Evolutionary conservation across 2,113 vertebrate species (phyloP).

Genomic region (Pachycephala philippinensis): DNA sequence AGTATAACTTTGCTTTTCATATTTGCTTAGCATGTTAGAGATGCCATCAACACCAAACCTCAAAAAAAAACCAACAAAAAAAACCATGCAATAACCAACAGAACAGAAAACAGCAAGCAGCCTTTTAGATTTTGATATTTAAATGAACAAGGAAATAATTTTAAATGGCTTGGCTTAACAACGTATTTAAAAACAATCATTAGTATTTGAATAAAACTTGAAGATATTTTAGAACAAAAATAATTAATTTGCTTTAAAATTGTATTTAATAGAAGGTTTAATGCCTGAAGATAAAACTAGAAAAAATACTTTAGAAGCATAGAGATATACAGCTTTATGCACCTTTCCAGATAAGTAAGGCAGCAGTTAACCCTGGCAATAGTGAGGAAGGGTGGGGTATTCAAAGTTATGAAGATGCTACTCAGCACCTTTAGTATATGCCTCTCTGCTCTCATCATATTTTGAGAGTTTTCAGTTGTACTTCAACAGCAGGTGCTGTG

Average conservation of each 20-base stretch:
- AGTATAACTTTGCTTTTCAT: background rate
- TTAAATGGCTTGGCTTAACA: background rate
- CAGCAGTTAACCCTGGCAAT: background rate
- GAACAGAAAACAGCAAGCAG: background rate
- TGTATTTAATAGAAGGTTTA: background rate
- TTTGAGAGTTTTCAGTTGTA: background rate
- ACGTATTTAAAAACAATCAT: background rate
- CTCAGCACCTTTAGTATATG: background rate
- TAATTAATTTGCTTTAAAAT: background rate
- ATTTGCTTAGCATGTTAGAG: background rate
- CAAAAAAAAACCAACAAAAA: too few relatives aligned
- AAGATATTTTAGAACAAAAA: background rate
- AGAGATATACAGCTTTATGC: background rate
- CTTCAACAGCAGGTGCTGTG: background rate
- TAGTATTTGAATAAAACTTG: background rate
- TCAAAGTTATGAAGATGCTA: background rate
- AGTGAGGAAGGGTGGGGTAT: accelerated
- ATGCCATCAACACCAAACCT: background rate
- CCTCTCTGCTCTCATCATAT: background rate
- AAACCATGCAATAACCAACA: background rate
- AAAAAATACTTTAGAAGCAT: background rate
- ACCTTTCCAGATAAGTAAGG: background rate
- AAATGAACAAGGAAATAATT: background rate
- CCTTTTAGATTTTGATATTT: background rate
- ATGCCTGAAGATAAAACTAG: background rate